Base-by-base conservation (phyloP, 2,797 vertebrate species). In the Sebastolobus altivelis region DNA sequence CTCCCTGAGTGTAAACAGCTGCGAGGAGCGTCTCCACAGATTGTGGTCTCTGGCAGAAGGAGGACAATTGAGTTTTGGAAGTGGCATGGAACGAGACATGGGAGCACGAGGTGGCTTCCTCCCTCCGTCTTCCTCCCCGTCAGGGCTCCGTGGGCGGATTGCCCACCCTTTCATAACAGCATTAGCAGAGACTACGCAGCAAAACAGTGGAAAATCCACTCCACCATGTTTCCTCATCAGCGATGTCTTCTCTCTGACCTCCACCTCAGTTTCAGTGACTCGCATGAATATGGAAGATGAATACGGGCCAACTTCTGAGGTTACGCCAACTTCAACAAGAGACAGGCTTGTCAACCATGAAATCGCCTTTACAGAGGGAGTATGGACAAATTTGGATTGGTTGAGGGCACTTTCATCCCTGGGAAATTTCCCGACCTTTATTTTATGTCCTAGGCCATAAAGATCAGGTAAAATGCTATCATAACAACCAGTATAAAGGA, bases 181-280 rank as follows among this genome's bases (percentile, higher is more conserved):
- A 92, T 89, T 89, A 93, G 85, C 91, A 94, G 89, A 92, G 81
- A 79, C 79, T 67, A 65, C 9, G 65, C 76, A 66, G 89, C 84
- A 83, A 85, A 88, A 87, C 87, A 83, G 87, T 88, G 93, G 90
- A 94, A 94, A 92, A 94, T 92, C 85, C 86, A 91, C 75, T 88
- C 79, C 88, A 92, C 88, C 92, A 85, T 93, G 92, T 93, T 93
- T 94, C 91, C 88, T 95, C 94, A 92, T 94, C 90, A 93, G 85
- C 58, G 6, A 87, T 84, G 85, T 89, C 89, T 91, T 88, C 86
- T 92, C 84, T 73, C 71, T 86, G 93, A 94, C 94, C 94, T 93
- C 90, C 83, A 83, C 83, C 90, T 89, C 82, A 73, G 89, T 88
- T 86, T 91, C 86, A 87, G 84, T 83, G 83, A 83, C 82, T 93